Base-by-base conservation (phyloP, 2,888 invertebrate genomes). In the Trachelus iudaicus region DNA sequence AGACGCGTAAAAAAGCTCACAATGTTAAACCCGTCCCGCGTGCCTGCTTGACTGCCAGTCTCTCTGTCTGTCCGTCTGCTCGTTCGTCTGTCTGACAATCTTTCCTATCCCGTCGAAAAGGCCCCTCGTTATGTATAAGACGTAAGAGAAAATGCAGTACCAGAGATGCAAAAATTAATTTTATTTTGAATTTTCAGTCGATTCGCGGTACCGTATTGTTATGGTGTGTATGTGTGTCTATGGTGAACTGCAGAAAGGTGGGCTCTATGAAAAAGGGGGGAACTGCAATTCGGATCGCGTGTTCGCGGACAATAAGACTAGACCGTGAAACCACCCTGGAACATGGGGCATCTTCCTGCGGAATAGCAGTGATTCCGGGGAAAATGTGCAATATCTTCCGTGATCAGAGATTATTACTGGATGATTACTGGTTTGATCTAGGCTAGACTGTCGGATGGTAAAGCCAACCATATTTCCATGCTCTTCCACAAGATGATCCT, bases 381-480 rank as follows among this genome's bases (percentile, higher is more conserved):
- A 90, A 56, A 90, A 89, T 89, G 89, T 87, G 88, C 89, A 89
- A 89, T 91, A 90, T 91, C 90, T 90, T 89, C 83, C 91, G 91
- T 91, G 91, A 91, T 91, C 89, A 86, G 87, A 89, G 88, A 90
- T 91, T 90, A 90, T 91, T 91, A 91, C 88, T 79, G 82, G 84
- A 84, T 88, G 89, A 89, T 89, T 89, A 85, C 85, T 83, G 89
- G 89, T 87, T 86, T 85, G 89, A 89, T 89, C 88, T 89, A 88
- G 88, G 89, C 87, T 88, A 88, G 89, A 87, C 78, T 76, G 80
- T 81, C 79, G 79, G 71, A 76, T 81, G 80, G 82, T 82, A 81
- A 82, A 78, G 77, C 80, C 34, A 30, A 34, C 71, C 71, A 34
- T 34, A 71, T 71, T 71, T 71, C 71, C 71, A 71, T 31, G 71